These are phyloP conservation scores for Amphiprion clarkii DNA, from an alignment of 2,797 vertebrate species.

Conservation along the genomic window DNA sequence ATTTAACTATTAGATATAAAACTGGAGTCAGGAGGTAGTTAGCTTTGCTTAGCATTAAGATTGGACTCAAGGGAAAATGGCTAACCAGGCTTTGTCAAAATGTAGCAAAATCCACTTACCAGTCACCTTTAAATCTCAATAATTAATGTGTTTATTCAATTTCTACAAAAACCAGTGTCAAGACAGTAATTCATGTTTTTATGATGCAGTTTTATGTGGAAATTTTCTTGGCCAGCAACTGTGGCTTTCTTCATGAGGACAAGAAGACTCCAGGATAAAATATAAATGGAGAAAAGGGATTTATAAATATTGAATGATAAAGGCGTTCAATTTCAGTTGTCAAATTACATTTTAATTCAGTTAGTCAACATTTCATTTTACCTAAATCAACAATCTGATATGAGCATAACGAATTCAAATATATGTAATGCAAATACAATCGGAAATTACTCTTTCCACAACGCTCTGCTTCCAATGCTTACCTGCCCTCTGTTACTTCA, in stretches of 20 bases:
- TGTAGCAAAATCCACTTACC: neutral
- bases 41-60: neutral
- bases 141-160: neutral
- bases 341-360: slow-evolving; percentile 31
- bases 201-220: neutral
- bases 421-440: slow-evolving; percentile 37
- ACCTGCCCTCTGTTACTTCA: slow-evolving; percentile 14
- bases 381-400: slow-evolving; percentile 30
- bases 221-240: neutral
- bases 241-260: neutral
- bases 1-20: too few species aligned
- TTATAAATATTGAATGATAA: slow-evolving; percentile 52
- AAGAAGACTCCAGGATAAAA: neutral
- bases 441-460: slow-evolving; percentile 22
- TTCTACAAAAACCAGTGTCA: neutral
- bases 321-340: slow-evolving; percentile 25
- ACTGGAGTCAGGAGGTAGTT: neutral
- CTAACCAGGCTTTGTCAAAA: neutral
- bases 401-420: slow-evolving; percentile 23
- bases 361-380: slow-evolving; percentile 48
- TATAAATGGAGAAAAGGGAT: slow-evolving; percentile 12
- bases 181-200: neutral
- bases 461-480: neutral
- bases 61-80: neutral
- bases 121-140: too few species aligned